These are phyloP conservation scores for Psephotus haematonotus DNA, from an alignment of 2,113 vertebrate genomes.

Conservation along the genomic window DNA sequence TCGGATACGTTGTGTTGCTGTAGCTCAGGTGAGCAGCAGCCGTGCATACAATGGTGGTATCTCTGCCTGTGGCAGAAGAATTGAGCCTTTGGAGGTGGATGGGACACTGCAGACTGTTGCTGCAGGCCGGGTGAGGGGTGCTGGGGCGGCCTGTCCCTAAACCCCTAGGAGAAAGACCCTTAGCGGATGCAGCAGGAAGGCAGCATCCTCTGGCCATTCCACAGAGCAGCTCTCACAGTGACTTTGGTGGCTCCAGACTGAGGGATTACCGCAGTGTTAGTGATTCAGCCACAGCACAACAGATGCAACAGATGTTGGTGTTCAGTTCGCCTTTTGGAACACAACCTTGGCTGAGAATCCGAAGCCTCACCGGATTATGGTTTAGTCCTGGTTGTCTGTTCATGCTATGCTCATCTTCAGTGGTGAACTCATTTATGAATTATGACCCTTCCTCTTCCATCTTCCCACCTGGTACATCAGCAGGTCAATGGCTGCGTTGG, in stretches of 20 bases:
- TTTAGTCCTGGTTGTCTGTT: not conserved
- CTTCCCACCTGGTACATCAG: accelerated
- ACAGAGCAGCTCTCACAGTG: accelerated
- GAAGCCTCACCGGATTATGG: not conserved
- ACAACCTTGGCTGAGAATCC: not conserved
- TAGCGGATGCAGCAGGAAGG: not conserved
- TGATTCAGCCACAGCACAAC: not conserved
- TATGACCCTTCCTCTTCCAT: not conserved
- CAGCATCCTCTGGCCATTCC: not conserved
- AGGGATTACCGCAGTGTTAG: accelerated
- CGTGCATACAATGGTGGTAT: accelerated
- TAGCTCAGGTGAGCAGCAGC: not conserved
- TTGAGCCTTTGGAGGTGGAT: accelerated
- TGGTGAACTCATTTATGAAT: not conserved
- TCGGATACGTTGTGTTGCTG: not conserved
- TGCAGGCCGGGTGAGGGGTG: not conserved
- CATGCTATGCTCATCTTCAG: not conserved
- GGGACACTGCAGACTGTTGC: not conserved
- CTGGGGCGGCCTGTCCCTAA: not conserved
- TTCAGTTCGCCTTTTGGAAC: not conserved
- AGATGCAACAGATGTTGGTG: not conserved
- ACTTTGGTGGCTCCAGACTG: accelerated
- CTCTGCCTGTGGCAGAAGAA: accelerated
- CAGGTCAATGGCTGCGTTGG: not conserved
- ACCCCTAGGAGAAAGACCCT: not conserved